Percentiles rank a stretch among this genome's conserved stretches.
These are phyloP conservation scores for Microtus richardsoni DNA, from an alignment of 2,113 vertebrate species.

Conservation along the genomic window DNA sequence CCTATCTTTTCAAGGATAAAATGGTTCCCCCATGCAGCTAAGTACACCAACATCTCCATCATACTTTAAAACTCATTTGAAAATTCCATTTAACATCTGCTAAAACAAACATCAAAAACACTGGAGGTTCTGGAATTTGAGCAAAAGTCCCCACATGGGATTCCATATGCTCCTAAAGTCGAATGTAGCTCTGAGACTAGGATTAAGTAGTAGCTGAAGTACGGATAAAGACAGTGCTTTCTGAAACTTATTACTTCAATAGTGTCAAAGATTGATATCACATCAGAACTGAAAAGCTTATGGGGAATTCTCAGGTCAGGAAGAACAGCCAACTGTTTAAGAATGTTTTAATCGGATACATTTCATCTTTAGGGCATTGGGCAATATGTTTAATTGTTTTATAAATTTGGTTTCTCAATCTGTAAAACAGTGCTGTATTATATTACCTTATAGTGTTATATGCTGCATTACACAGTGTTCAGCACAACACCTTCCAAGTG, in stretches of 20 bases:
- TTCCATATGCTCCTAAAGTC: background rate
- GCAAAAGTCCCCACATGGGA: background rate
- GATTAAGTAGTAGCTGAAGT: background rate
- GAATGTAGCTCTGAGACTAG: background rate
- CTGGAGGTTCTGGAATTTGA: conserved; percentile 20
- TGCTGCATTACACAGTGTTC: background rate
- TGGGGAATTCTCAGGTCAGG: background rate
- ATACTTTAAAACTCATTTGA: background rate
- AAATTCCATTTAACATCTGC: background rate
- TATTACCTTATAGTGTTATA: background rate
- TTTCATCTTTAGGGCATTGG: background rate
- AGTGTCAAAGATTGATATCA: background rate
- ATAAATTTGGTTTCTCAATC: background rate
- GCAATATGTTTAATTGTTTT: background rate
- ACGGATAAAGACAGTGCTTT: background rate
- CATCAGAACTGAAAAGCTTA: background rate
- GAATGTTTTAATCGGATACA: background rate
- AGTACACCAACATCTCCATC: background rate
- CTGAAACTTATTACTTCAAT: background rate
- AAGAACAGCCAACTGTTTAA: background rate
- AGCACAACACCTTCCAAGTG: background rate
- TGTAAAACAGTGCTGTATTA: background rate
- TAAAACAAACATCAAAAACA: background rate
- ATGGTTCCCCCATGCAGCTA: background rate
- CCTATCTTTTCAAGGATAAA: background rate